A percentile compares a stretch with the other conserved stretches of the same genome.
Evolutionary conservation across 2,797 vertebrate genomes (phyloP).

Genomic region (Tenualosa thibaudeaui): DNA sequence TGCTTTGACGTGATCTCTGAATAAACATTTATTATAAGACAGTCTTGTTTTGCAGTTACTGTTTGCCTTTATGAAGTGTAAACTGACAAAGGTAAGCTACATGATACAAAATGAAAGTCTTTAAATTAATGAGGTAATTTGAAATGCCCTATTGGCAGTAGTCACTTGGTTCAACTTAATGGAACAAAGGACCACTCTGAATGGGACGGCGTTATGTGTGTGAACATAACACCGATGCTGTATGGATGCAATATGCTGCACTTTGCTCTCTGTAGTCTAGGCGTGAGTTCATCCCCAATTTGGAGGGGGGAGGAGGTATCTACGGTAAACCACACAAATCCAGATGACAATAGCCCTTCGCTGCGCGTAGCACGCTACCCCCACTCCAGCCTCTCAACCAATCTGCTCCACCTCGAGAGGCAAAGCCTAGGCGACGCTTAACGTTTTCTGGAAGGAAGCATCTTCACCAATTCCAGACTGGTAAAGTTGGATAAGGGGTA

Average conservation of each 20-base stretch:
- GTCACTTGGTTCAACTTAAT: neutral
- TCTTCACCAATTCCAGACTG: neutral
- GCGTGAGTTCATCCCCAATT: neutral
- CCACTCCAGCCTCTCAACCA: conserved; percentile 62
- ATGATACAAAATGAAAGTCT: neutral
- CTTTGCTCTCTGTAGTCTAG: neutral
- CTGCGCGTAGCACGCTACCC: conserved; percentile 67
- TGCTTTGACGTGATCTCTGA: conserved; percentile 40
- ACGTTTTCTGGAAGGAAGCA: neutral
- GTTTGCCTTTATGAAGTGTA: neutral
- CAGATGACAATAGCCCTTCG: conserved; percentile 79
- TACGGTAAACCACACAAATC: conserved; percentile 67
- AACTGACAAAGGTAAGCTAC: neutral
- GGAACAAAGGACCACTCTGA: neutral
- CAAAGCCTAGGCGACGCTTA: neutral
- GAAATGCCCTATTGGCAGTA: neutral
- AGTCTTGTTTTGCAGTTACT: neutral
- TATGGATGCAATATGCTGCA: neutral
- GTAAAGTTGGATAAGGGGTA: no score
- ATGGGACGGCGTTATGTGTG: neutral
- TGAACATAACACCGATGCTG: neutral
- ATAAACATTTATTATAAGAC: conserved; percentile 49
- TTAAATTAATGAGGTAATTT: neutral
- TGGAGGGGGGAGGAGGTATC: neutral
- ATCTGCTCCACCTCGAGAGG: conserved; percentile 38